Percentiles rank a stretch among this genome's conserved stretches.
These are phyloP conservation scores for Amblyraja radiata DNA, from an alignment of 2,797 vertebrate genomes.

Conservation along the genomic window DNA sequence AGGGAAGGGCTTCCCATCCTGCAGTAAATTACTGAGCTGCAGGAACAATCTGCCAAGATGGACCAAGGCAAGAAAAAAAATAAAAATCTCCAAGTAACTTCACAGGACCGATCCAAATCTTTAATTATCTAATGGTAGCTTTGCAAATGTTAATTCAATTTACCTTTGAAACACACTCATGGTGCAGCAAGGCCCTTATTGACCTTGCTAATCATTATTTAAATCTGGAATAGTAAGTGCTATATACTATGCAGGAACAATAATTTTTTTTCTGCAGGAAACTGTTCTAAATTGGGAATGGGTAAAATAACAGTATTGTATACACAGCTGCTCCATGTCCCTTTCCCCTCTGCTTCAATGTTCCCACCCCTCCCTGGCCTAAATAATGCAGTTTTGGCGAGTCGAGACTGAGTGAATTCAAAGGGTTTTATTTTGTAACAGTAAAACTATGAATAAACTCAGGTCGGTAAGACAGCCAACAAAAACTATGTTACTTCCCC, in stretches of 20 bases:
- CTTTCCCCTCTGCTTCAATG: neutral
- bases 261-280: neutral
- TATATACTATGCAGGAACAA: neutral
- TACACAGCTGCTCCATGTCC: neutral
- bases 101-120: neutral
- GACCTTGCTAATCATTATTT: neutral
- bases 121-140: neutral
- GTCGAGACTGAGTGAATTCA: too few species aligned
- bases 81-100: neutral
- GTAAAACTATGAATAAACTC: too few species aligned
- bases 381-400: neutral
- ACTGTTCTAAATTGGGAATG: neutral
- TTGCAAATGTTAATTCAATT: neutral
- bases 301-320: neutral
- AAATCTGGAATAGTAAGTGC: neutral
- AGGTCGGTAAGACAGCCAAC: too few species aligned
- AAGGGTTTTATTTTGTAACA: too few species aligned
- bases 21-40: slow-evolving; percentile 36
- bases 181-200: neutral
- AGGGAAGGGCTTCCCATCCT: slow-evolving; percentile 46
- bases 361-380: neutral
- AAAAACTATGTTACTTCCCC: too few species aligned
- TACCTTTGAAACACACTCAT: neutral
- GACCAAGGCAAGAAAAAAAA: neutral
- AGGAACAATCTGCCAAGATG: neutral